A percentile compares a stretch with the other conserved stretches of the same genome.
Conservation (phyloP, 1,140 invertebrate species). For the Rhynchophorus ferrugineus region DNA sequence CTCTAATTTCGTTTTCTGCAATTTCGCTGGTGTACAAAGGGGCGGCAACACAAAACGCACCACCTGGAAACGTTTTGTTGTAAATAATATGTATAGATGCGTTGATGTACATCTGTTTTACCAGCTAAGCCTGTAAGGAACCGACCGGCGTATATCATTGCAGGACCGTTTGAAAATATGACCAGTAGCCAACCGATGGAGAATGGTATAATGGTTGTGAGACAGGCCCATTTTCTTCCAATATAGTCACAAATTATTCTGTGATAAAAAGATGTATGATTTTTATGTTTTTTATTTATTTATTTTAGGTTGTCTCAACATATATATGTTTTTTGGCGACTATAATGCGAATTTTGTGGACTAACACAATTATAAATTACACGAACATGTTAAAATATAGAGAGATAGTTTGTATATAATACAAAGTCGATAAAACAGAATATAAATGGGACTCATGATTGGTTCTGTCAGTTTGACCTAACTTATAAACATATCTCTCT, state of each 20-base stretch:
- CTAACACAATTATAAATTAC: no score
- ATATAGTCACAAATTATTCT: constrained; percentile 50
- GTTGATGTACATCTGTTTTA: not conserved
- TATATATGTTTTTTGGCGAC: no score
- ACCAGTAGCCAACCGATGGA: constrained; percentile 59
- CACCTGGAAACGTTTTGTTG: constrained; percentile 17
- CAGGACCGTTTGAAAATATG: constrained; percentile 48
- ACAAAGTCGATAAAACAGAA: no score
- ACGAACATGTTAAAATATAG: no score
- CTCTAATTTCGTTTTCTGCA: constrained; percentile 57
- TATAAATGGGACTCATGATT: no score
- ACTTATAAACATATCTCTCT: no score
- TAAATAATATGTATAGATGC: not conserved
- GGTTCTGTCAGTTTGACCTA: no score
- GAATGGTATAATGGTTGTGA: constrained; percentile 56
- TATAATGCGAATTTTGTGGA: no score
- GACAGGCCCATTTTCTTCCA: constrained; percentile 59
- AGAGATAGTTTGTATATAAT: no score
- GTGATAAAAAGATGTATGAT: constrained; percentile 2
- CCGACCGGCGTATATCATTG: constrained; percentile 58
- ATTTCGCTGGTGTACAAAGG: constrained; percentile 69
- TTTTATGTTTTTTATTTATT: no score
- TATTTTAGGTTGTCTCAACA: no score
- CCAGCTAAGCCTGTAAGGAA: constrained; percentile 50
- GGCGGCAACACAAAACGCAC: constrained; percentile 44